phyloP scores from a whole-genome alignment of 2,113 vertebrate species.

The Bubo bubo region DNA sequence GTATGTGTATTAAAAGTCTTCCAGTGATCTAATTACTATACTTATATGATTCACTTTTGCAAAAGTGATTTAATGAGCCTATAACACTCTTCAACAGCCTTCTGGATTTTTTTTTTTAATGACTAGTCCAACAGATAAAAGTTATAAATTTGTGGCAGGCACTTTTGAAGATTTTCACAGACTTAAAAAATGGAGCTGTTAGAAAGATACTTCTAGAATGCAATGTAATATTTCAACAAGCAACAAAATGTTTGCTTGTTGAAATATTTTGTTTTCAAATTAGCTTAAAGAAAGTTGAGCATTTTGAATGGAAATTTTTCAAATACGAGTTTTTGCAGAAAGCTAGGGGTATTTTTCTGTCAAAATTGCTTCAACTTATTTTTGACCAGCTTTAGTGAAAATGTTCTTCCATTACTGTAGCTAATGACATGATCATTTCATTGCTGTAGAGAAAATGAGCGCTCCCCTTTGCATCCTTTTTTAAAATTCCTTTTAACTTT shows the following conservation, averaged over 20 bases:
- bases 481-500: constrained; percentile 20
- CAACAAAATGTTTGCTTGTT: neutral
- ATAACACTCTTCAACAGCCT: neutral
- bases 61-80: neutral
- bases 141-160: neutral
- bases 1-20: neutral
- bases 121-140: neutral
- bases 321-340: neutral
- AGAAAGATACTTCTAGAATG: neutral
- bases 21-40: constrained; percentile 23
- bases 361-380: neutral
- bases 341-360: neutral
- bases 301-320: neutral
- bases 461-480: neutral
- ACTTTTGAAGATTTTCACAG: neutral
- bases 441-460: constrained; percentile 1
- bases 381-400: neutral
- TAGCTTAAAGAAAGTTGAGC: neutral
- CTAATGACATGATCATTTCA: neutral
- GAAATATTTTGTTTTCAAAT: neutral
- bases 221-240: neutral
- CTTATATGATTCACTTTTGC: neutral
- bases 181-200: neutral
- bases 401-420: neutral
- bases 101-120: neutral